Conservation (phyloP, 2,797 vertebrate species). For the Jordanella pulchra region DNA sequence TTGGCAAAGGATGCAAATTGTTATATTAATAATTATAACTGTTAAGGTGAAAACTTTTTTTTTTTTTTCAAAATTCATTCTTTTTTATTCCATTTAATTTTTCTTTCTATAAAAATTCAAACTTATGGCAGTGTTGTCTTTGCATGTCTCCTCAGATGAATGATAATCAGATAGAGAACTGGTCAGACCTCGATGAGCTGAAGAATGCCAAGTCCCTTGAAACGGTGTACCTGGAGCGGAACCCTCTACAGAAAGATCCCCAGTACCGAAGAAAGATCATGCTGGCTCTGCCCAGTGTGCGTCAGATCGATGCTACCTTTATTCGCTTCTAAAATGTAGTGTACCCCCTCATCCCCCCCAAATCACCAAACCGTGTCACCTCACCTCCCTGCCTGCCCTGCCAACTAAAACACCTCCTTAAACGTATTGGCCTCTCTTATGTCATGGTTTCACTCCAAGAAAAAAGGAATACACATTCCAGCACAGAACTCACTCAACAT, state of each 20-base stretch:
- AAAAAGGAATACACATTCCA: constrained; percentile 56
- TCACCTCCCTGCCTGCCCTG: constrained; percentile 24
- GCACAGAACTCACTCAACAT: constrained; percentile 49
- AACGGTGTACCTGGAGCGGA: constrained; percentile 95
- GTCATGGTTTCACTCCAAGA: constrained; percentile 44
- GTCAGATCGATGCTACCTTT: constrained; percentile 97
- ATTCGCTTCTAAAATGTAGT: constrained; percentile 89
- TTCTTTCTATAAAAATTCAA: not conserved
- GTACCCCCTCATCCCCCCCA: constrained; percentile 28
- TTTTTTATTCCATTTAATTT: not conserved
- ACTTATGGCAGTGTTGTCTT: not conserved
- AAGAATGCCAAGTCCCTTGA: constrained; percentile 91
- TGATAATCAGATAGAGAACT: constrained; percentile 95
- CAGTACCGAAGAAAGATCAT: constrained; percentile 98
- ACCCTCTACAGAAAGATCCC: constrained; percentile 96
- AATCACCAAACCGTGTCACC: constrained; percentile 50
- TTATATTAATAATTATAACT: not conserved
- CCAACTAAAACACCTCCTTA: constrained; percentile 39
- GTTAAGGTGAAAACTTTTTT: too few species aligned
- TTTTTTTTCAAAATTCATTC: not conserved
- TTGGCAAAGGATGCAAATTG: not conserved
- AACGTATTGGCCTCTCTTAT: constrained; percentile 40
- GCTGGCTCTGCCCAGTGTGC: constrained; percentile 92
- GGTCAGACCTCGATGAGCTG: constrained; percentile 95
- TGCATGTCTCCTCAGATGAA: constrained; percentile 87